These are phyloP conservation scores for Hypothenemus hampei DNA, from an alignment of 1,140 invertebrate genomes.

Conservation along the genomic window DNA sequence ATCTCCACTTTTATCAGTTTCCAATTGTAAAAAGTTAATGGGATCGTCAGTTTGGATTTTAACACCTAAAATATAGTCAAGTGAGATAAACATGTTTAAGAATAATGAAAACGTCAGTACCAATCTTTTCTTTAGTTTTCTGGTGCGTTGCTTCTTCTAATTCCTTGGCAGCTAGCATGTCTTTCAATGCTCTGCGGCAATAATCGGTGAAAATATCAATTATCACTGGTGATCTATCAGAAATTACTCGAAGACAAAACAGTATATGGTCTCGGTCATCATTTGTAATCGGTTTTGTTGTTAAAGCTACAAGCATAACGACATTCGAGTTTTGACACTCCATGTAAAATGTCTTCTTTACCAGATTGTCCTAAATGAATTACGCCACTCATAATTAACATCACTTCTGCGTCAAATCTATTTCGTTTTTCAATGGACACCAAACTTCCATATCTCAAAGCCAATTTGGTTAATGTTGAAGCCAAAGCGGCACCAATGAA, in stretches of 20 bases:
- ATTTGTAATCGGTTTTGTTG: conserved; percentile 80
- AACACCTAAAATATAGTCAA: conserved; percentile 8
- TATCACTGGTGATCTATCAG: conserved; percentile 66
- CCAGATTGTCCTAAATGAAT: conserved; percentile 79
- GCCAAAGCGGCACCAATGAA: conserved; percentile 91
- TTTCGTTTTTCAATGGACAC: conserved; percentile 60
- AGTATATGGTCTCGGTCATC: conserved; percentile 90
- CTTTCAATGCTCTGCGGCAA: conserved; percentile 75
- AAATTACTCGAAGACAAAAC: conserved; percentile 76
- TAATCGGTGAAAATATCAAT: conserved; percentile 71
- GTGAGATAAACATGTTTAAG: not conserved
- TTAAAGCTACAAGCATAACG: conserved; percentile 47
- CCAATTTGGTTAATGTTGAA: conserved; percentile 87
- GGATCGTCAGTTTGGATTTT: conserved; percentile 80
- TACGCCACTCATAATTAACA: conserved; percentile 84
- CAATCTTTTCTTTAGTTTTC: conserved; percentile 66
- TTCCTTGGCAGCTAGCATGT: conserved; percentile 80
- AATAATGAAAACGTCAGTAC: conserved; percentile 35
- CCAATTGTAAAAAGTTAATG: conserved; percentile 80
- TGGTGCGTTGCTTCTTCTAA: conserved; percentile 58
- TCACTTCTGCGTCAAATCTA: conserved; percentile 73
- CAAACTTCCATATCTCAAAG: conserved; percentile 63
- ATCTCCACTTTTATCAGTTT: conserved; percentile 64
- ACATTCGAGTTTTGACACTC: not conserved
- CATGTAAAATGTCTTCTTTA: conserved; percentile 20